Evolutionary conservation across 35 echinoderm and acorn worm species (phyloP), one percentile per base, ranked within the genome.

Genomic region (Lytechinus pictus): DNA sequence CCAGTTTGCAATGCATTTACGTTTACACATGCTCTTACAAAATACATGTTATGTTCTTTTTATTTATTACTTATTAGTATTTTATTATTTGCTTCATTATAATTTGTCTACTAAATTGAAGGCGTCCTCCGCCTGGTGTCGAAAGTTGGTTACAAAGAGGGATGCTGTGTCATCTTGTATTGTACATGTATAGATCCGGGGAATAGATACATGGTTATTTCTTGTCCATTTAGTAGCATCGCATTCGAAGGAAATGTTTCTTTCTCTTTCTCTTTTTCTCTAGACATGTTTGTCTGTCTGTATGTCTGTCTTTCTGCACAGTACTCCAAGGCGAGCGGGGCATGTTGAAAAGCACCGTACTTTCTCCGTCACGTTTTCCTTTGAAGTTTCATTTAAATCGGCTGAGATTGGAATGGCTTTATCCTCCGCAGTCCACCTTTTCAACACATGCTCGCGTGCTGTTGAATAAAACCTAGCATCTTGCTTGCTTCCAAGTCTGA

Each of bases 401-500:
- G 66, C 66, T 16, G 66, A 79, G 66, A 79, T 79, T 79, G 66
- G 66, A 79, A 24, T 7, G 66, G 66, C 66, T 79, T 79, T 79
- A 79, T 79, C 66, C 66, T 19, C 12, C 66, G 66, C 7, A 14
- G 66, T 79, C 66, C 66, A 79, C 66, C 66, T 79, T 79, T n/a
- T 79, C 66, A 79, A 79, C 66, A 79, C 66, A 8, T 79, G 66
- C 66, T 79, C 66, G 16, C 16, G 66, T 79, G 66, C 66, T 79
- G 66, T 79, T 79, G 66, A 79, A 79, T 79, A 79, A 79, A 79
- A 79, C 66, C 66, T n/a, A 7, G 66, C 66, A 79, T 24, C 66
- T 79, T 79, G 66, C 66, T 79, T 79, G 66, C 66, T 79, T 79
- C n/a, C 66, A 24, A 79, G 66, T 79, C 66, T 79, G 66, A 79